Base-by-base conservation (phyloP, 2,797 vertebrate species). In the Poeciliopsis turneri region DNA sequence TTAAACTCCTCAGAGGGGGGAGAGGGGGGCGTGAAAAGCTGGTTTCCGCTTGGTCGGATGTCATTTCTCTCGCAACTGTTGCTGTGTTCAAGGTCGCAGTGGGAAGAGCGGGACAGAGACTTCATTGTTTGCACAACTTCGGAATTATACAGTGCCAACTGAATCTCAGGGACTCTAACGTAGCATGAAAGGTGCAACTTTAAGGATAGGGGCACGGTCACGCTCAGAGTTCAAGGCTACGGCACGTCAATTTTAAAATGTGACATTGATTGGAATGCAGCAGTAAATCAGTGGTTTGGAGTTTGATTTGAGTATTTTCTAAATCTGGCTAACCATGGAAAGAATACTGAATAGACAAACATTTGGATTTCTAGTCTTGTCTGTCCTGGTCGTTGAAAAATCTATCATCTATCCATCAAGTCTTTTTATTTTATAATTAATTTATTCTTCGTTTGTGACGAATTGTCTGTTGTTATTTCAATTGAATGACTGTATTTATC, bases 11-110 rank as follows among this genome's bases (percentile, higher is more conserved):
- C 83, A 77, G 75, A 83, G 83, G 45, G 55, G 2, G 10, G 9
- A 15, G 5, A 30, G 5, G 13, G 7, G 20, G 28, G 80, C 86
- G 81, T 86, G 87, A 82, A 92, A 92, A 90, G 79, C 82, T 73
- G 11, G 43, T 66, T 83, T 78, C 85, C 80, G 69, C 46, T 53
- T 51, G 80, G 85, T 74, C 83, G 53, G 72, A 74, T 88, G 87
- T 88, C 41, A 84, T 84, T 84, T 84, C 73, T 77, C 75, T 68
- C 83, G 83, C 51, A 78, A 76, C 66, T 72, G 84, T 75, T 80
- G 64, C 72, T 77, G 81, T 82, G 13, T 61, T 92, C 80, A 88
- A 89, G 79, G 88, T 83, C 84, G 23, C 66, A 47, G 43, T 41
- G 36, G 30, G 28, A 73, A 66, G 51, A 46, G 43, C 47, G 71